Evolutionary conservation across 1,140 invertebrate species (phyloP).

Genomic region (Triops longicaudatus): DNA sequence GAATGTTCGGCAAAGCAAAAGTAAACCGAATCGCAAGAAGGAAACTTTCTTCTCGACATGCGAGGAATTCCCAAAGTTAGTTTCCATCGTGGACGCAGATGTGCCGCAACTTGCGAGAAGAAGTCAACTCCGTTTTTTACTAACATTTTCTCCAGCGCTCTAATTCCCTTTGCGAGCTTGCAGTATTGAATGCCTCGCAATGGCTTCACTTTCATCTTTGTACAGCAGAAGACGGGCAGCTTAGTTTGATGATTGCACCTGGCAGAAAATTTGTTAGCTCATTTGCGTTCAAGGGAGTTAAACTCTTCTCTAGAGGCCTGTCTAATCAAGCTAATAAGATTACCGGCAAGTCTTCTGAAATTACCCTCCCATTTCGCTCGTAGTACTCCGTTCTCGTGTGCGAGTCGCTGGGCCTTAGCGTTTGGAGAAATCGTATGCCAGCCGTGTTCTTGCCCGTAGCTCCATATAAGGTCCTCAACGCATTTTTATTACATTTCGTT

Average conservation of each 20-base stretch:
- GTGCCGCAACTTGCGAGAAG: background rate
- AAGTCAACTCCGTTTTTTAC: background rate
- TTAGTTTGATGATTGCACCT: background rate
- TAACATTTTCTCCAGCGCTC: background rate
- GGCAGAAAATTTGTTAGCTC: background rate
- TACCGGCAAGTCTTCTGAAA: background rate
- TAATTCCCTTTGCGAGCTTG: background rate
- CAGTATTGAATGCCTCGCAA: background rate
- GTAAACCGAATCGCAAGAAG: background rate
- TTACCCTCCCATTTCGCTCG: background rate
- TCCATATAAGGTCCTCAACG: background rate
- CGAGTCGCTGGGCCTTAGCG: no score
- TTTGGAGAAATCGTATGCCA: no score
- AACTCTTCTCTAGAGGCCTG: background rate
- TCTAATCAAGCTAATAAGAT: conserved; percentile 1
- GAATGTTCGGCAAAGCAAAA: background rate
- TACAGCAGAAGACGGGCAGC: background rate
- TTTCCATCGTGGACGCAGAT: background rate
- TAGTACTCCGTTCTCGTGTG: no score
- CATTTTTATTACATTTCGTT: background rate
- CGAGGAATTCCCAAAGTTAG: background rate
- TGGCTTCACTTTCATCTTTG: background rate
- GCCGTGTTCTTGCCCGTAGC: background rate
- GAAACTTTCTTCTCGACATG: background rate
- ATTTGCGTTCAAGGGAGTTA: background rate